A percentile compares a stretch with the other conserved stretches of the same genome.
phyloP scores from a whole-genome alignment of 2,888 invertebrate genomes.

The Elmis aenea region DNA sequence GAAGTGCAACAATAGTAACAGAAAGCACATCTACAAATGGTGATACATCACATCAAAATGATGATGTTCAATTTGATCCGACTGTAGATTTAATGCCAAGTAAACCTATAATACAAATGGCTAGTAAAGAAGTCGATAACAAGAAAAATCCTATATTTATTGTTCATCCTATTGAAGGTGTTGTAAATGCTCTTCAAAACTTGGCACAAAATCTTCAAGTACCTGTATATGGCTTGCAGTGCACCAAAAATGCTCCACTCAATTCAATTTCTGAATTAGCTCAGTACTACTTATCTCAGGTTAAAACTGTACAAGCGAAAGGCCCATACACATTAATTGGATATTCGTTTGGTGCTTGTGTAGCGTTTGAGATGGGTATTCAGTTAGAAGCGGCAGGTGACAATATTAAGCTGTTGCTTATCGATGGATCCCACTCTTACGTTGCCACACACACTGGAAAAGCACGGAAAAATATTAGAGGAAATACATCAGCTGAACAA shows the following conservation, averaged over 20 bases:
- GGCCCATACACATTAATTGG: conserved; percentile 89
- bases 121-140: conserved; percentile 49
- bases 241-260: conserved; percentile 71
- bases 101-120: conserved; percentile 64
- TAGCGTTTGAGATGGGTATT: conserved; percentile 92
- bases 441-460: conserved; percentile 71
- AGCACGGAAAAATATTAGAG: conserved; percentile 53
- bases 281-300: conserved; percentile 63
- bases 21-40: conserved; percentile 27
- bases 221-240: conserved; percentile 87
- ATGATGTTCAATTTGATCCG: conserved; percentile 51
- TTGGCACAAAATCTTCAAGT: conserved; percentile 69
- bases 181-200: conserved; percentile 63
- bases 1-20: conserved; percentile 28
- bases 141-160: conserved; percentile 57
- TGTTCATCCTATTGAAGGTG: conserved; percentile 88
- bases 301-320: conserved; percentile 68
- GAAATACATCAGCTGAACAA: conserved; percentile 56
- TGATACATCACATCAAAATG: conserved; percentile 43
- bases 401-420: conserved; percentile 62
- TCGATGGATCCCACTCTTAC: conserved; percentile 88
- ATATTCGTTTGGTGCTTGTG: conserved; percentile 93
- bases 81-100: conserved; percentile 69
- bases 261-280: conserved; percentile 69
- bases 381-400: conserved; percentile 66